Evolutionary conservation across 2,888 invertebrate genomes (phyloP), one percentile per base, ranked within the genome.

Genomic region (Galerucella pusilla): DNA sequence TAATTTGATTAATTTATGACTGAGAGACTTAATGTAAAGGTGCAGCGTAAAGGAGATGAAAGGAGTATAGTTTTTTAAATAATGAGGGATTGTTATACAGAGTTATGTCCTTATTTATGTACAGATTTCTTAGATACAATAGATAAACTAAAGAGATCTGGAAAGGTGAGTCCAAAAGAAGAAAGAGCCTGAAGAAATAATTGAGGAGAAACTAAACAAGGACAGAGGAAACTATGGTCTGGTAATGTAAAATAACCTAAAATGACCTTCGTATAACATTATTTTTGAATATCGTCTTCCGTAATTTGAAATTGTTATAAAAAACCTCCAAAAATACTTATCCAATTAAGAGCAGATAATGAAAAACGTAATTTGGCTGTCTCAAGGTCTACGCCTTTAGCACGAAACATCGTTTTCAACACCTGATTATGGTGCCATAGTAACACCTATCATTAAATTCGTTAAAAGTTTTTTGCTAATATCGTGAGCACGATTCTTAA

Each of bases 381-480:
- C 67, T 69, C 69, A 49, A 42, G 49, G 66, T 10, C 60, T 46
- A 64, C 49, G 49, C 69, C 64, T 74, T 60, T 16, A n/a, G 60
- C 74, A 74, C 71, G 74, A 74, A 74, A 63, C 45, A 61, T 54
- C 71, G 67, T 67, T 74, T 71, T 74, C 74, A 67, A 61, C 74
- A 71, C 73, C 68, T 64, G 12, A 61, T 73, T 63, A 68, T 45
- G 42, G 42, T 57, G 25, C 63, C 4, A 52, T 16, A 54, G 45
- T 54, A 64, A 68, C 61, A 73, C 64, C 67, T 63, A 68, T 68
- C 45, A 73, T 68, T 68, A 73, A 42, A 12, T 46, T 73, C 16
- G 45, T 68, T 68, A 42, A 60, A 57, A 11, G 14, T 61, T 25
- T 61, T 61, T 35, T n/a, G 3, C 7, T 10, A n/a, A 20, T 20